Conservation (phyloP, 2,888 invertebrate species). For the Gymnosoma rotundatum region DNA sequence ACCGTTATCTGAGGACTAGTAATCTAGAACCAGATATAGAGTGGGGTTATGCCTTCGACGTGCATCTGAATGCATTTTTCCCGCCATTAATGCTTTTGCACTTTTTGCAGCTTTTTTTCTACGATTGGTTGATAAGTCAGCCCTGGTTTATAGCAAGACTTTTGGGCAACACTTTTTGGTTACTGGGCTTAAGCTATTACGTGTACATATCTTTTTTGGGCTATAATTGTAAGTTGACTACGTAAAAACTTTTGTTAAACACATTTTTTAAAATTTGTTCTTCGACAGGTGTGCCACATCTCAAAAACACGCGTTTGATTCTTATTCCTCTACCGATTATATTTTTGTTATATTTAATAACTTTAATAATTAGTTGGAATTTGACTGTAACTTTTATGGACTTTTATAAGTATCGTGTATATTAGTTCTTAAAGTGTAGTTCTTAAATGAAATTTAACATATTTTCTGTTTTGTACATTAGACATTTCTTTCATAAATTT, state of each 20-base stretch:
- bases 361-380: slow-evolving; percentile 91
- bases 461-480: slow-evolving; percentile 2
- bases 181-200: slow-evolving; percentile 94
- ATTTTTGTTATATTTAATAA: slow-evolving; percentile 89
- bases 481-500: slow-evolving; percentile 1
- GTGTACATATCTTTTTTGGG: slow-evolving; percentile 98
- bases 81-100: slow-evolving; percentile 97
- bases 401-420: slow-evolving; percentile 92
- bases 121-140: slow-evolving; percentile 90
- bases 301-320: slow-evolving; percentile 92
- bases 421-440: slow-evolving; percentile 80
- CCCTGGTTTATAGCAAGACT: slow-evolving; percentile 91
- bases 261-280: neutral
- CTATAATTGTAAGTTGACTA: slow-evolving; percentile 90
- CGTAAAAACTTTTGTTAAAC: neutral
- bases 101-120: slow-evolving; percentile 94
- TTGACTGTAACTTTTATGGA: slow-evolving; percentile 90
- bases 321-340: slow-evolving; percentile 92
- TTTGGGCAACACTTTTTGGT: slow-evolving; percentile 96
- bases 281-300: slow-evolving; percentile 89
- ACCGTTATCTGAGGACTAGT: slow-evolving; percentile 80
- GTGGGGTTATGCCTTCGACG: slow-evolving; percentile 99
- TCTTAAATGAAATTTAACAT: neutral
- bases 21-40: slow-evolving; percentile 86
- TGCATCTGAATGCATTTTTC: slow-evolving; percentile 99